Percentiles rank a stretch among this genome's conserved stretches.
phyloP scores from a whole-genome alignment of 1,140 invertebrate species.

The Nomia melanderi region DNA sequence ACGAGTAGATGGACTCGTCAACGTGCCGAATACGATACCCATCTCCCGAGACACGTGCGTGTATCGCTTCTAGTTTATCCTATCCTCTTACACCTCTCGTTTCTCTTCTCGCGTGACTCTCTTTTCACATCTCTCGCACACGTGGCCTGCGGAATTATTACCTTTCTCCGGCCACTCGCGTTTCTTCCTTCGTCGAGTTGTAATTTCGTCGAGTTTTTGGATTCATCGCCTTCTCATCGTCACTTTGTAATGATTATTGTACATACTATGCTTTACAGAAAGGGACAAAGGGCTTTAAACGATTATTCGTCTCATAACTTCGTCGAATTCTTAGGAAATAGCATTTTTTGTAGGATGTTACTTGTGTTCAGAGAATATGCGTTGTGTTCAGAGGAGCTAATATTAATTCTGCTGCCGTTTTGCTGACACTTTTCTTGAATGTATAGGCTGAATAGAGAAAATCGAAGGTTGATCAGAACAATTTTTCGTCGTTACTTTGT shows the following conservation, averaged over 20 bases:
- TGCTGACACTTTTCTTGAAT: no score
- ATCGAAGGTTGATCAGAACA: no score
- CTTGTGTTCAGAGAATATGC: no score
- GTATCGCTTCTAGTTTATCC: constrained; percentile 40
- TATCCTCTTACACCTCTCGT: constrained; percentile 42
- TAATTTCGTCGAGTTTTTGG: background rate
- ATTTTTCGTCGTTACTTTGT: background rate
- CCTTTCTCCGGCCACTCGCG: constrained; percentile 66
- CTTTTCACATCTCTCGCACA: constrained; percentile 35
- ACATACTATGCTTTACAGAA: no score
- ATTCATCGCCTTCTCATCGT: background rate
- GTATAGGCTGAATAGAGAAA: no score
- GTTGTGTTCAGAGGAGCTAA: no score
- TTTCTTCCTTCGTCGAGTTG: background rate
- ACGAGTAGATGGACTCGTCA: constrained; percentile 25
- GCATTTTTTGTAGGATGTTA: no score
- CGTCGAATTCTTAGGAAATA: no score
- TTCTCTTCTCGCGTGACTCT: constrained; percentile 40
- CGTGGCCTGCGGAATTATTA: constrained; percentile 41
- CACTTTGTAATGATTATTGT: no score
- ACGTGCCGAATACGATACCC: constrained; percentile 37
- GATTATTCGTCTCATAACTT: no score
- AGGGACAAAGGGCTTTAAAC: no score
- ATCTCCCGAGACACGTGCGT: constrained; percentile 38
- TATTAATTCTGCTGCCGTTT: no score